Base-by-base conservation (phyloP, 2,888 invertebrate genomes). In the Perdita meconis region DNA sequence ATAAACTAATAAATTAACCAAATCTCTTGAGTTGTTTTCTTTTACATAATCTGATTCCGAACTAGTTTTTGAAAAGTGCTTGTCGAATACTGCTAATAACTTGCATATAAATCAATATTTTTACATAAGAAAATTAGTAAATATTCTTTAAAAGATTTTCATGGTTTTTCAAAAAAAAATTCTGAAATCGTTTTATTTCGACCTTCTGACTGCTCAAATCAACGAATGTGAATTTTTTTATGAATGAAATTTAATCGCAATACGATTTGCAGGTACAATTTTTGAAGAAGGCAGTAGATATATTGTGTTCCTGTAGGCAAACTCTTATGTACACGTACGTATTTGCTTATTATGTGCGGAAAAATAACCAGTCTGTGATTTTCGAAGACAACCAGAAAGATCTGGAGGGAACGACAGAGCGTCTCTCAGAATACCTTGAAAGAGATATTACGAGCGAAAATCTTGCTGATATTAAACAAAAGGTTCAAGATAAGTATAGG, bases 261-360 rank as follows among this genome's bases (percentile, higher is more conserved):
- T 61, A 19, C 1, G 64, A 26, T 65, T 73, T 91, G 0, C 88
- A 96, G 96, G 98, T 99, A 78, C 99, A 99, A 95, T 99, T 99
- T 93, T 94, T 99, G 89, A 97, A 97, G 93, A 97, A 98, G 93
- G 99, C 99, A 70, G 98, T 98, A 90, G 98, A 98, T 93, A 98
- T 98, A 92, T 94, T 99, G 77, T 98, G 98, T 93, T 97, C 97
- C 93, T 99, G 99, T 94, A 95, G 99, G 84, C 98, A 99, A 93
- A 99, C 99, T 19, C 94, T 99, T 69, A 99, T 99, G 98, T 99
- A 98, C 94, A 99, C 99, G 60, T 99, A 99, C 93, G 99, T 99
- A 86, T 99, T 99, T 95, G 99, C 99, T 89, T 99, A 98, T 94
- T 99, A 99, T 93, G 95, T 99, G 92, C 95, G 96, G 93, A 98